Evolutionary conservation across 2,888 invertebrate species (phyloP), one percentile per base, ranked within the genome.

Genomic region (Lomographa bimaculata): DNA sequence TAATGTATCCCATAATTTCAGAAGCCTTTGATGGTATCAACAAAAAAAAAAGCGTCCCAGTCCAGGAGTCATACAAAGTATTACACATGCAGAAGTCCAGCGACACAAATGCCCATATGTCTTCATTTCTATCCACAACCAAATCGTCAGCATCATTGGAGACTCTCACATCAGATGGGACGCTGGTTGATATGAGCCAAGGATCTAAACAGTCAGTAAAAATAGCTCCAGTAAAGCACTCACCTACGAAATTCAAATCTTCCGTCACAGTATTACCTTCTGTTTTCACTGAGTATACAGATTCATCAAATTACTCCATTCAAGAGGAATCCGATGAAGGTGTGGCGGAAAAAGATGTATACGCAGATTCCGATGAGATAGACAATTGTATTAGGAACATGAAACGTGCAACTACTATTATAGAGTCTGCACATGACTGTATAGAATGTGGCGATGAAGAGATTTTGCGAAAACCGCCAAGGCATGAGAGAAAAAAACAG

Each of bases 251-350:
- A 8, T 74, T 71, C 28, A 71, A 61, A 16, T 69, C 71, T 1
- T 65, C 74, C 0, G 46, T 74, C 8, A 72, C 73, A 0, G 61
- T 73, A 1, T 26, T 74, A 11, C 71, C 74, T 0, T 68, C 71
- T 1, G 63, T 57, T 0, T 44, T 67, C 0, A 54, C 59, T 5
- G 71, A 70, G n/a, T n/a, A n/a, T n/a, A n/a, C n/a, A n/a, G n/a
- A n/a, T 2, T 50, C 56, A 0, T 62, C 69, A 1, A 58, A 56
- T 0, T 60, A 46, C 17, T 54, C 63, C 5, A 7, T 33, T 7
- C 24, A 28, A 17, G 27, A 32, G 7, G 48, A 53, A 9, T 46
- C 45, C 3, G 48, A 50, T 5, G 21, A 19, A 7, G 16, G 14
- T 5, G 38, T 40, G 7, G 25, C 23, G n/a, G 38, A 46, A 2